Percentiles rank a stretch among this genome's conserved stretches.
phyloP scores from a whole-genome alignment of 30 jellyfish, hydroid and myxozoan genomes.

The Sanderia malayensis region DNA sequence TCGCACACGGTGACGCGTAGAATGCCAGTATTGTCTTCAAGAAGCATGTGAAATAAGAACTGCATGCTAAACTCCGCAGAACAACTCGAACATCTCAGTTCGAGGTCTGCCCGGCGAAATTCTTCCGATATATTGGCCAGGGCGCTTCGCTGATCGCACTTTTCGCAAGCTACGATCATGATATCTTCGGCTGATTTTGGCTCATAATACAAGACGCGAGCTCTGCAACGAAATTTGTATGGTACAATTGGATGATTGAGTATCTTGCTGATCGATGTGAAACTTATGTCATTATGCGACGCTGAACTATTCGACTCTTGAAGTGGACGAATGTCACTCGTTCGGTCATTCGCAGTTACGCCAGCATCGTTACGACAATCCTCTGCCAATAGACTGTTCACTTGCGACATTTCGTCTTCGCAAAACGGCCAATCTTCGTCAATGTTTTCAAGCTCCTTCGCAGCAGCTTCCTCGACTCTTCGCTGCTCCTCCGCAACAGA shows the following conservation, averaged over 20 bases:
- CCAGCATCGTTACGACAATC: not conserved
- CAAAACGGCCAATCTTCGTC: conserved; percentile 1
- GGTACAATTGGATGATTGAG: conserved; percentile 32
- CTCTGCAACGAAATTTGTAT: conserved; percentile 50
- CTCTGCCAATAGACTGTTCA: no score
- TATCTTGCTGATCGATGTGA: conserved; percentile 15
- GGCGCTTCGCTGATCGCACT: conserved; percentile 11
- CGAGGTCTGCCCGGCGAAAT: not conserved
- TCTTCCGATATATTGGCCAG: not conserved
- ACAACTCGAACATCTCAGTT: conserved; percentile 41
- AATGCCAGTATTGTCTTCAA: conserved; percentile 67
- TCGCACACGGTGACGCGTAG: conserved; percentile 28
- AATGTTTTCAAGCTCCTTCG: not conserved
- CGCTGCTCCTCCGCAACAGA: not conserved
- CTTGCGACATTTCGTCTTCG: not conserved
- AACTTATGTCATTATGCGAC: conserved; percentile 13
- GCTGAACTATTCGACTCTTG: conserved; percentile 58
- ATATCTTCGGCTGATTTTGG: conserved; percentile 30
- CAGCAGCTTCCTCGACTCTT: not conserved
- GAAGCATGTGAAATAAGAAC: conserved; percentile 31
- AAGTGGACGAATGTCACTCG: conserved; percentile 27
- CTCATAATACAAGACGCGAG: conserved; percentile 36
- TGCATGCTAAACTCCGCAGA: not conserved
- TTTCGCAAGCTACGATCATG: conserved; percentile 33
- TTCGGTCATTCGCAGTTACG: not conserved